A percentile compares a stretch with the other conserved stretches of the same genome.
Conservation (phyloP, 2,888 invertebrate genomes). For the Agrochola lychnidis region DNA sequence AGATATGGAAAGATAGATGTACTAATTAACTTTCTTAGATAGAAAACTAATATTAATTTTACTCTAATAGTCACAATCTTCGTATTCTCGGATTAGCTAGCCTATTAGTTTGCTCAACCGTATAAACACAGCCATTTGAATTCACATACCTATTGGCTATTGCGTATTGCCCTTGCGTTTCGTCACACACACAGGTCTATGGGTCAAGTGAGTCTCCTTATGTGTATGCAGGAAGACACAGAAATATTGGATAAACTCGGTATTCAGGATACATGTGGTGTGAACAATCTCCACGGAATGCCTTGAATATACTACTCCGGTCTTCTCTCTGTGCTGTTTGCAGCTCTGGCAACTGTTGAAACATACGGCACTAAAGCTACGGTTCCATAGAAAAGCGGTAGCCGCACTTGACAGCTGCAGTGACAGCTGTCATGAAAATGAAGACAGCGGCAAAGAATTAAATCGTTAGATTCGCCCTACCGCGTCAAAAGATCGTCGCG, state of each 20-base stretch:
- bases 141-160: conserved; percentile 14
- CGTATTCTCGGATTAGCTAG: background rate
- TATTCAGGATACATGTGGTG: conserved; percentile 97
- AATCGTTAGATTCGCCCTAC: too few relatives aligned
- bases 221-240: background rate
- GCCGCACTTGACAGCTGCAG: too few relatives aligned
- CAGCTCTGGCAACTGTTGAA: conserved; percentile 92
- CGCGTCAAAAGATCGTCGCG: too few relatives aligned
- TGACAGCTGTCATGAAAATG: too few relatives aligned
- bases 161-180: conserved; percentile 15
- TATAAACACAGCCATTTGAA: conserved; percentile 10
- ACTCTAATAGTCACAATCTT: background rate
- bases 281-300: conserved; percentile 99
- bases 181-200: conserved; percentile 19
- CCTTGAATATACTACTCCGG: conserved; percentile 97
- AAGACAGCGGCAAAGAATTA: too few relatives aligned
- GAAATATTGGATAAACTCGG: conserved; percentile 87
- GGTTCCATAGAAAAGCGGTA: too few relatives aligned
- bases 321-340: conserved; percentile 94
- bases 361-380: conserved; percentile 90
- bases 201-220: conserved; percentile 30
- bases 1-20: background rate
- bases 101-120: background rate
- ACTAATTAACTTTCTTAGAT: background rate
- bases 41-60: too few relatives aligned